phyloP scores from a whole-genome alignment of 2,888 invertebrate genomes.

The Plutella xylostella region DNA sequence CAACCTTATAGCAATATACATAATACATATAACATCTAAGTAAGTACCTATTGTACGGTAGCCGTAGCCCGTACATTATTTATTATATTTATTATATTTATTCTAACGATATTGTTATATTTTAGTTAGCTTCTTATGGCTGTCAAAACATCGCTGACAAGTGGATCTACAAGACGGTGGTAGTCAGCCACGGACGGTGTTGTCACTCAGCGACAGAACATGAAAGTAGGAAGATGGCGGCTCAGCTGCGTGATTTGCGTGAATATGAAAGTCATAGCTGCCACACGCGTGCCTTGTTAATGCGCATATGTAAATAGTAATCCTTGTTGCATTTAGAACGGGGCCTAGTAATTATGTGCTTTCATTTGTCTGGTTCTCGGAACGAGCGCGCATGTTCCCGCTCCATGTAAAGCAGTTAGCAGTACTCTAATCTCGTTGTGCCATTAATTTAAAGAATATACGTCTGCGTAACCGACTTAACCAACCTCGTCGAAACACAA shows the following conservation, averaged over 20 bases:
- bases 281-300: slow-evolving; percentile 62
- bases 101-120: too few relatives aligned
- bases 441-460: slow-evolving; percentile 70
- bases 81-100: too few relatives aligned
- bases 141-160: background rate
- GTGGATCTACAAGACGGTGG: background rate
- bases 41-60: too few relatives aligned
- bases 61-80: too few relatives aligned
- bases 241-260: background rate
- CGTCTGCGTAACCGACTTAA: slow-evolving; percentile 61
- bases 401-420: slow-evolving; percentile 68
- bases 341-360: slow-evolving; percentile 68
- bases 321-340: slow-evolving; percentile 67
- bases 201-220: too few relatives aligned
- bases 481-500: slow-evolving; percentile 63
- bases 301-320: slow-evolving; percentile 64
- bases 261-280: slow-evolving; percentile 62
- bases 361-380: slow-evolving; percentile 65
- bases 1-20: too few relatives aligned
- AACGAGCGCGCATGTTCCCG: slow-evolving; percentile 60
- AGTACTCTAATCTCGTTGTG: slow-evolving; percentile 64
- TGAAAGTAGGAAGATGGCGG: too few relatives aligned
- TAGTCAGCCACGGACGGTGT: too few relatives aligned
- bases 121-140: background rate
- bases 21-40: too few relatives aligned